Conservation (phyloP, 2,113 vertebrate species). For the Gallinago jamesoni region DNA sequence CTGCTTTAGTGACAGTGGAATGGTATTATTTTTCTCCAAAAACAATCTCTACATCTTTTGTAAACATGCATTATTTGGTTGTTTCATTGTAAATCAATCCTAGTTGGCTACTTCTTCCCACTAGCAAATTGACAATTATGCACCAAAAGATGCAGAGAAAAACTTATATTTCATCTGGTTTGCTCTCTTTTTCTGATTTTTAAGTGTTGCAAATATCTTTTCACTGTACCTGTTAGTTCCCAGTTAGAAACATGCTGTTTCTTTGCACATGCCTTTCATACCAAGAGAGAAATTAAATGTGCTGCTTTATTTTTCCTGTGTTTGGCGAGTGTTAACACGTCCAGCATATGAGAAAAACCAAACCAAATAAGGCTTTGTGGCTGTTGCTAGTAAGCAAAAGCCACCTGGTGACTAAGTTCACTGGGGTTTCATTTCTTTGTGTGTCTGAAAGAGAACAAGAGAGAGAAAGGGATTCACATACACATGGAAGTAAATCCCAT, state of each 20-base stretch:
- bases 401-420: conserved; percentile 50
- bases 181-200: conserved; percentile 31
- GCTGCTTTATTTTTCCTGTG: conserved; percentile 65
- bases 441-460: not conserved
- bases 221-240: conserved; percentile 33
- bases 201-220: conserved; percentile 42
- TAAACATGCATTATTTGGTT: conserved; percentile 64
- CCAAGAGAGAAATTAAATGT: conserved; percentile 44
- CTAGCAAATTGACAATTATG: conserved; percentile 47
- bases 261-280: conserved; percentile 58
- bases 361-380: conserved; percentile 47
- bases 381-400: conserved; percentile 49
- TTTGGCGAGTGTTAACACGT: conserved; percentile 64
- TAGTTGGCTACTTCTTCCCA: not conserved
- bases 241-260: conserved; percentile 46
- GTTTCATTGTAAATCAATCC: conserved; percentile 43
- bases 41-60: conserved; percentile 50
- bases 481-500: not conserved
- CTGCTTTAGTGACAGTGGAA: conserved; percentile 39
- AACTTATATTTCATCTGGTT: conserved; percentile 53
- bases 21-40: conserved; percentile 54
- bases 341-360: conserved; percentile 54
- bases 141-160: conserved; percentile 38
- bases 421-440: conserved; percentile 28
- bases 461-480: not conserved